Base-by-base conservation (phyloP, 1,140 invertebrate genomes). In the Babylonia areolata region DNA sequence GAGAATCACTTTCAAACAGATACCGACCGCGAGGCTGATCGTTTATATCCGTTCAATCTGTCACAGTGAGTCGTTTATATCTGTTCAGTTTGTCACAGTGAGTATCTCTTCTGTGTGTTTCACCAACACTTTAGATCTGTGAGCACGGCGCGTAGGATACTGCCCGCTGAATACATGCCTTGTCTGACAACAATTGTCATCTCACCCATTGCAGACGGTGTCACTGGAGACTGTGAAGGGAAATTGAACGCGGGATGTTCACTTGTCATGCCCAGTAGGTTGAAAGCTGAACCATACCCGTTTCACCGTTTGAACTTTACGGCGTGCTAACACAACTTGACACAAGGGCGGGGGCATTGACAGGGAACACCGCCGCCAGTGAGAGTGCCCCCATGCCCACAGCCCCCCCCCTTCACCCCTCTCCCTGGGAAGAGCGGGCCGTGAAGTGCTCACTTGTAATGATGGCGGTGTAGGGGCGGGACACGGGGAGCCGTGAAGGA, bases 401-500 rank as follows among this genome's bases (percentile, higher is more conserved):
- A n/a, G n/a, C n/a, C n/a, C n/a, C n/a, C n/a, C n/a, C n/a, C n/a
- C n/a, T n/a, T n/a, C n/a, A n/a, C n/a, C n/a, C n/a, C n/a, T n/a
- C n/a, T 64, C 58, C 58, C 58, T 64, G 5, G 58, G 58, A n/a
- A 51, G 46, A 51, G 46, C 58, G 58, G 58, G 73, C 73, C 33
- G 73, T 75, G 73, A 75, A 75, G 73, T 64, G 33, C 73, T 75
- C 73, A 75, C 31, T 5, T 64, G 12, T 64, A 64, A 64, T 64
- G 58, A 64, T 6, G 58, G 58, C 58, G 28, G 15, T 64, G 58
- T 64, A 12, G 15, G 5, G 58, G 23, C 15, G 58, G 28, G 15
- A 64, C 15, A 64, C 58, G 58, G 58, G 58, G 58, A 23, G 5
- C 58, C 58, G 28, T 6, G 58, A 5, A n/a, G 12, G 23, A 64